Evolutionary conservation across 2,113 vertebrate genomes (phyloP).

Genomic region (Calidris pygmaea): DNA sequence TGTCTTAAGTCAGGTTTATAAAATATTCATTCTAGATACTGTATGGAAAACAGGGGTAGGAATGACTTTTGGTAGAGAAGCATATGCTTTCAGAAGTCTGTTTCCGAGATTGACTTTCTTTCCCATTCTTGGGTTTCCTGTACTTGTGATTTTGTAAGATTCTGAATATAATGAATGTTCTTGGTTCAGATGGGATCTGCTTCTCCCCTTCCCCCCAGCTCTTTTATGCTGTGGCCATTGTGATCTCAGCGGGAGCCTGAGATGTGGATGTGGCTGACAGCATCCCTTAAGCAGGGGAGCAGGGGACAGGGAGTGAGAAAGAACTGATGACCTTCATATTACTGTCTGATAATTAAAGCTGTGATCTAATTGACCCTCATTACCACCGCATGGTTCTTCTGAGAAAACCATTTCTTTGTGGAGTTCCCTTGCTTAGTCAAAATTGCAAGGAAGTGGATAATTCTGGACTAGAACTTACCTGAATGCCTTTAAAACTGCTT

Average conservation of each 20-base stretch:
- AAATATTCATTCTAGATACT: neutral
- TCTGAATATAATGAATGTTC: neutral
- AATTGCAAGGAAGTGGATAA: neutral
- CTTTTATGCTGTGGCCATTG: neutral
- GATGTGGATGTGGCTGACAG: neutral
- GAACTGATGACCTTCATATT: neutral
- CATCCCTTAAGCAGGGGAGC: neutral
- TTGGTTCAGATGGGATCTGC: neutral
- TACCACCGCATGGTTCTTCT: neutral
- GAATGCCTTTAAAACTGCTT: neutral
- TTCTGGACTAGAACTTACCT: neutral
- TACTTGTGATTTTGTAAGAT: neutral
- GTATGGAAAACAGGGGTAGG: neutral
- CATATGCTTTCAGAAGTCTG: neutral
- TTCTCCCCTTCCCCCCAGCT: too few species aligned
- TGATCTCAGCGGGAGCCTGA: neutral
- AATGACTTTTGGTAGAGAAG: neutral
- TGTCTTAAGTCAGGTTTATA: neutral
- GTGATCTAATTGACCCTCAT: slow-evolving; percentile 18
- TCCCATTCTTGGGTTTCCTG: neutral
- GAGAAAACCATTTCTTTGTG: neutral
- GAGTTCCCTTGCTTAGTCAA: neutral
- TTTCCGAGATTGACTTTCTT: neutral
- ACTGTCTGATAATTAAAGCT: slow-evolving; percentile 10
- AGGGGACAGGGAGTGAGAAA: neutral